phyloP scores from a whole-genome alignment of 1,140 invertebrate genomes.

The Monomorium pharaonis region DNA sequence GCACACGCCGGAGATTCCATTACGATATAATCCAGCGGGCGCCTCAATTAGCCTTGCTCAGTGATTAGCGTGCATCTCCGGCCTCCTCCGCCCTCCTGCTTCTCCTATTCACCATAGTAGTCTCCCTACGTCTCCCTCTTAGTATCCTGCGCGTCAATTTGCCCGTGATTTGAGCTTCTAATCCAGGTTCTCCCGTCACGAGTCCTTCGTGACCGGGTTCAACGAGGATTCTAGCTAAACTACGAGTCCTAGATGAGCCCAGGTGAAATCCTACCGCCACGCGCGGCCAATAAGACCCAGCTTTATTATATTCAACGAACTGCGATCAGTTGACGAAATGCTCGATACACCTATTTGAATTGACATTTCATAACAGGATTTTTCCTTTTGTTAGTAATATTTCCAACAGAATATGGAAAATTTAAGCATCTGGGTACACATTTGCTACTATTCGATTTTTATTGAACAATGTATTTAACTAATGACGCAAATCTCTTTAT shows the following conservation, averaged over 20 bases:
- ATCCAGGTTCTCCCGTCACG: constrained; percentile 54
- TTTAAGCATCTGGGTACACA: neutral
- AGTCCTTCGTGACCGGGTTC: constrained; percentile 12
- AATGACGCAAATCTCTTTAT: constrained; percentile 9
- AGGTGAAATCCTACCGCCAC: neutral
- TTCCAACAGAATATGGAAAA: neutral
- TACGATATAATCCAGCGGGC: constrained; percentile 81
- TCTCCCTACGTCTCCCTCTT: constrained; percentile 43
- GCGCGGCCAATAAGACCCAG: neutral
- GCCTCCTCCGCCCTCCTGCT: constrained; percentile 40
- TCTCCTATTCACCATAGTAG: constrained; percentile 45
- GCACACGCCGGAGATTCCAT: constrained; percentile 77
- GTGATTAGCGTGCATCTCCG: constrained; percentile 77
- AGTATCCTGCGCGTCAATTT: constrained; percentile 77
- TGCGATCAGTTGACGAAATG: neutral
- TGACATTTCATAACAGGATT: neutral
- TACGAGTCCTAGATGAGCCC: constrained; percentile 5
- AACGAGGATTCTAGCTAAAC: constrained; percentile 32
- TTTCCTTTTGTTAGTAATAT: neutral
- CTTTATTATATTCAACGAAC: neutral
- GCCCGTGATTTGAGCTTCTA: constrained; percentile 64
- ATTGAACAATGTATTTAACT: too few relatives aligned
- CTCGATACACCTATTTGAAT: neutral
- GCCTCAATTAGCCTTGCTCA: constrained; percentile 81
- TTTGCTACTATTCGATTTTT: neutral